Base-by-base conservation (phyloP, 2,113 vertebrate species). In the Atlantisia rogersi region DNA sequence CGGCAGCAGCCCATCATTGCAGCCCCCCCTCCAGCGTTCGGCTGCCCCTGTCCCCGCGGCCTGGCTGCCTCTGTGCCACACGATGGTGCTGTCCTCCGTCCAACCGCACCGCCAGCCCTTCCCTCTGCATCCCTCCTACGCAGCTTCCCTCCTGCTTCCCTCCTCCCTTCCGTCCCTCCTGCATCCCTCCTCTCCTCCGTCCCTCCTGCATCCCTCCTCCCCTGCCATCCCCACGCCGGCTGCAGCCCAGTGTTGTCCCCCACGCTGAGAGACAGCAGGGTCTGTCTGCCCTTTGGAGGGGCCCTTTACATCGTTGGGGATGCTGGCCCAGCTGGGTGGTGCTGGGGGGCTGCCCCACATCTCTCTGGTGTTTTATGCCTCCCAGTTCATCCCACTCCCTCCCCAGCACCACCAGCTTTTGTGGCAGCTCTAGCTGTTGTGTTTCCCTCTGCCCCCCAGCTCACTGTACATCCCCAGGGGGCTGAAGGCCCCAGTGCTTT, bases 41-140 rank as follows among this genome's bases (percentile, higher is more conserved):
- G 59, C 63, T 58, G 77, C 26, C 70, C 44, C 60, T 14, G 90
- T 84, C 93, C 80, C 46, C 40, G 86, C 52, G 59, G 39, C 48
- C 35, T 6, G 32, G 50, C 74, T 32, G 42, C 4, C 26, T 11
- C 39, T 37, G 58, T 19, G 75, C 96, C 96, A 73, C 96, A 93
- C 87, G 96, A 70, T 96, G 96, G 96, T 85, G 96, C 96, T 97
- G 96, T 96, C 90, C 69, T 53, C 96, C 87, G 59, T 13, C 29
- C 84, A 40, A 87, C 55, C 16, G 64, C 90, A 10, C 19, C 12
- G 25, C 46, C 75, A 14, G 56, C 37, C 31, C 31, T 8, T 18
- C 10, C 29, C 22, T 19, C 16, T 8, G 48, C 48, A 19, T 39
- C 55, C 69, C 19, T 50, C 39, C 42, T 19, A 15, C 64, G 5